Conservation (phyloP, 2,113 vertebrate species). For the Urocolius indicus region DNA sequence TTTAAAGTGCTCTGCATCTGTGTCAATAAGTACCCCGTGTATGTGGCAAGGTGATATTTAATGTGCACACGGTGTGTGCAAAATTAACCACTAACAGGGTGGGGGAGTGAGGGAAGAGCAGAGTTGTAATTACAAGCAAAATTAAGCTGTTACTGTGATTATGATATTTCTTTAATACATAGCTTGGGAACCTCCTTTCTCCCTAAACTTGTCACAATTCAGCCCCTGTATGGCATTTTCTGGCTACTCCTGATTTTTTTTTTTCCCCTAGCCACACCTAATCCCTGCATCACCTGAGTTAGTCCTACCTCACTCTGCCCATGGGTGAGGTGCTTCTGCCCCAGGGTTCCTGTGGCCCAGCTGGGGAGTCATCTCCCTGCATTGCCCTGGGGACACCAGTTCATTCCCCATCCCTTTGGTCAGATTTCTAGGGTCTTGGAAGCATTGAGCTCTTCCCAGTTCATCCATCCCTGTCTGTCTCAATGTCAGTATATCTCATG, state of each 20-base stretch:
- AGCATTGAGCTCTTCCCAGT: not conserved
- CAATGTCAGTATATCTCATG: rapidly evolving
- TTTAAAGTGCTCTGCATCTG: slow-evolving; percentile 83
- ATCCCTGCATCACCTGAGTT: not conserved
- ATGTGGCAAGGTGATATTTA: slow-evolving; percentile 66
- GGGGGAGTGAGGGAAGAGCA: slow-evolving; percentile 45
- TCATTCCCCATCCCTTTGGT: not conserved
- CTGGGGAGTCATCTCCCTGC: not conserved
- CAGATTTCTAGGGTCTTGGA: not conserved
- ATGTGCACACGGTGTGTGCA: slow-evolving; percentile 56
- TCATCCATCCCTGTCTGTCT: rapidly evolving
- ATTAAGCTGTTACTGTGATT: slow-evolving; percentile 54
- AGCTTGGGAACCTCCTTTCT: slow-evolving; percentile 5
- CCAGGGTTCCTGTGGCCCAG: not conserved
- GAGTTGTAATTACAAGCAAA: slow-evolving; percentile 64
- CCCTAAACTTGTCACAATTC: not conserved
- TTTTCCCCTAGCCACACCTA: not conserved
- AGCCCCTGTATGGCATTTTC: not conserved
- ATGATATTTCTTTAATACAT: slow-evolving; percentile 36
- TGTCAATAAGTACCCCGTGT: slow-evolving; percentile 86
- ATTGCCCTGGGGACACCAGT: not conserved
- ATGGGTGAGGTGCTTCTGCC: not conserved
- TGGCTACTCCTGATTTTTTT: not conserved
- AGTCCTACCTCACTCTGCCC: not conserved
- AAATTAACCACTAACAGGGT: slow-evolving; percentile 59